Evolutionary conservation across 2,113 vertebrate species (phyloP).

Genomic region (Himantopus leucocephalus): DNA sequence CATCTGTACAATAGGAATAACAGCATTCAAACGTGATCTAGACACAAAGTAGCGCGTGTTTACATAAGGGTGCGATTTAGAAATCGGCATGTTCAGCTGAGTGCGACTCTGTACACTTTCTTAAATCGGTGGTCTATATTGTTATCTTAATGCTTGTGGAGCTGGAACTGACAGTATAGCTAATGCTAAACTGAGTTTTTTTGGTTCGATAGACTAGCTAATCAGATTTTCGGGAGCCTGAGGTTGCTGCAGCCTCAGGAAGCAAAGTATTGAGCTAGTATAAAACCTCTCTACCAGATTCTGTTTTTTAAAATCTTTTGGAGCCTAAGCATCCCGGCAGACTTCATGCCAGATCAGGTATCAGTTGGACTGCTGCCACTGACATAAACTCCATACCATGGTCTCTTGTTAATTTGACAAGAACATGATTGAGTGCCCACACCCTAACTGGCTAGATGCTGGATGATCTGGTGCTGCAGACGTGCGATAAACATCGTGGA

Average conservation of each 20-base stretch:
- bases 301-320: not conserved
- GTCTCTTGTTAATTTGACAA: conserved; percentile 62
- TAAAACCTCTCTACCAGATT: not conserved
- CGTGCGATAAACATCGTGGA: conserved; percentile 31
- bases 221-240: not conserved
- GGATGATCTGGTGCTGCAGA: conserved; percentile 44
- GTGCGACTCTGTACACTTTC: not conserved
- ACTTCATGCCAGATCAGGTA: conserved; percentile 49
- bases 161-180: not conserved
- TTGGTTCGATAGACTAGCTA: not conserved
- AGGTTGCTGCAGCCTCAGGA: not conserved
- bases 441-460: conserved; percentile 40
- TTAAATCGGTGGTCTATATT: not conserved
- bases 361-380: conserved; percentile 48
- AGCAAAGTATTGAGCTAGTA: not conserved
- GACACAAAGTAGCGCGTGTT: conserved; percentile 33
- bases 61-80: not conserved
- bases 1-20: conserved; percentile 35
- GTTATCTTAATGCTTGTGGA: not conserved
- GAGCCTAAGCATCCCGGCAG: not conserved
- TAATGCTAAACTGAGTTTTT: not conserved
- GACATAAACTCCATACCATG: conserved; percentile 29
- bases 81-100: not conserved
- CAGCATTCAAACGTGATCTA: conserved; percentile 6
- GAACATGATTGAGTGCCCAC: conserved; percentile 57